Percentiles rank a stretch among this genome's conserved stretches.
These are phyloP conservation scores for Gnatocerus cornutus DNA, from an alignment of 2,888 invertebrate species.

Conservation along the genomic window DNA sequence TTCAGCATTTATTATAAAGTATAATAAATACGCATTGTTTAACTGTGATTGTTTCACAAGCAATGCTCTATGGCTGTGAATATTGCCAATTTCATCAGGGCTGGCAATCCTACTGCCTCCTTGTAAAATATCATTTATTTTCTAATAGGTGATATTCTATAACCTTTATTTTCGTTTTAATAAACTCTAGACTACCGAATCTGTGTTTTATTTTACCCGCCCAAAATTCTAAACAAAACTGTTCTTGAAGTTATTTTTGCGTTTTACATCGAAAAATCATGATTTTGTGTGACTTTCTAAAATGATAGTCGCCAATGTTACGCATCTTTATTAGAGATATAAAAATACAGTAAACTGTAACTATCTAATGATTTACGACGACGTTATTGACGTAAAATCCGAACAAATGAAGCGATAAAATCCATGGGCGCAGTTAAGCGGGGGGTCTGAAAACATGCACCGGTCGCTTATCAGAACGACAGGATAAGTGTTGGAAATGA, in stretches of 20 bases:
- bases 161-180: slow-evolving; percentile 51
- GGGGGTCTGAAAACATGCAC: not conserved
- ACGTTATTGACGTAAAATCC: slow-evolving; percentile 25
- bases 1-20: slow-evolving; percentile 47
- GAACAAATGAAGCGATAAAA: slow-evolving; percentile 13
- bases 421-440: slow-evolving; percentile 18
- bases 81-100: slow-evolving; percentile 63
- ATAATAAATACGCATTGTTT: slow-evolving; percentile 51
- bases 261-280: too few relatives aligned
- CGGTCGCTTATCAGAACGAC: too few relatives aligned
- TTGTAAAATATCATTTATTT: slow-evolving; percentile 60
- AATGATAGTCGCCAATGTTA: not conserved
- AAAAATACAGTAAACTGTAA: slow-evolving; percentile 37
- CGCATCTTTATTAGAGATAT: not conserved
- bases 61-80: slow-evolving; percentile 65
- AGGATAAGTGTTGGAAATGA: too few relatives aligned
- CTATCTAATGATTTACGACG: slow-evolving; percentile 3
- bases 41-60: slow-evolving; percentile 52
- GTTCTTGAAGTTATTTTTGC: too few relatives aligned
- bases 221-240: not conserved
- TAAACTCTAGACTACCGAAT: slow-evolving; percentile 46
- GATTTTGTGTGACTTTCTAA: too few relatives aligned
- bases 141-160: slow-evolving; percentile 52
- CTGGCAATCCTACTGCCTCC: slow-evolving; percentile 53
- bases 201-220: not conserved